phyloP scores from a whole-genome alignment of 2,113 vertebrate genomes.

The Cryptotis parvus region DNA sequence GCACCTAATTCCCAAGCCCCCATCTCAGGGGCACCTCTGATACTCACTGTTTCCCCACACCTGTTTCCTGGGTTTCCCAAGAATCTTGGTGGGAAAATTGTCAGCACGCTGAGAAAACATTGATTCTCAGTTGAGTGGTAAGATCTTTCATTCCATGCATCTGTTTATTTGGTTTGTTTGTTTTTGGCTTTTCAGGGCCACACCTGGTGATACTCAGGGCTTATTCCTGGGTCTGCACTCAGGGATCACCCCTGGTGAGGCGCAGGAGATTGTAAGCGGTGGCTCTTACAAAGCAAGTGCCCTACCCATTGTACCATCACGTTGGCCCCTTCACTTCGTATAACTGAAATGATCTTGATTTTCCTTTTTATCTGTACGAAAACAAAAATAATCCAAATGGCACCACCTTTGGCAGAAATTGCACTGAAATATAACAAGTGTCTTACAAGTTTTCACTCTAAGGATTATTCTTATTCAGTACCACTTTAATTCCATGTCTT shows the following conservation, averaged over 20 bases:
- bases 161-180: too few species aligned
- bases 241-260: too few species aligned
- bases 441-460: conserved; percentile 24
- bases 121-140: not conserved
- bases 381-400: not conserved
- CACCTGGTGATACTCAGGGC: too few species aligned
- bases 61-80: not conserved
- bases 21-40: not conserved
- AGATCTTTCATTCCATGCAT: not conserved
- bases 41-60: conserved; percentile 28
- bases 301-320: not conserved
- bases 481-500: not conserved
- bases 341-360: not conserved
- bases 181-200: too few species aligned
- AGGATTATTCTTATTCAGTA: not conserved
- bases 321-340: not conserved
- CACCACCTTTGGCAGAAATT: not conserved
- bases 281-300: too few species aligned
- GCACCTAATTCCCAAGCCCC: not conserved
- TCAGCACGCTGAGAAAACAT: conserved; percentile 38
- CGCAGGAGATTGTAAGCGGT: too few species aligned
- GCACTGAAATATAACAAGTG: not conserved
- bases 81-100: not conserved
- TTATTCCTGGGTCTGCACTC: too few species aligned
- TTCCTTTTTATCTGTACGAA: not conserved